Percentiles rank a stretch among this genome's conserved stretches.
phyloP scores from a whole-genome alignment of 2,113 vertebrate species.

The Cranoglanis bouderius region DNA sequence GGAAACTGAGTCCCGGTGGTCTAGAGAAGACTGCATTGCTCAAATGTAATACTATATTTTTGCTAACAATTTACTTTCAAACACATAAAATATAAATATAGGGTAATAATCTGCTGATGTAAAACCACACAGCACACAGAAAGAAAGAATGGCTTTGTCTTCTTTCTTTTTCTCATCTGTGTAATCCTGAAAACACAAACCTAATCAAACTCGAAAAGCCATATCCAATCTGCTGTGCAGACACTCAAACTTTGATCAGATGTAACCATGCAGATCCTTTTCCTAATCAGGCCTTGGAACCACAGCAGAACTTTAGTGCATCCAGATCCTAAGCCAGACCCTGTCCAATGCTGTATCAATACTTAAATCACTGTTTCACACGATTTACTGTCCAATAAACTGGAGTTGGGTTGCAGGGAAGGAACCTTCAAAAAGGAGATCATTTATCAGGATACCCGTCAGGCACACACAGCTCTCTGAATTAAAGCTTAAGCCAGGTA shows the following conservation, averaged over 20 bases:
- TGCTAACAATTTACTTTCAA: neutral
- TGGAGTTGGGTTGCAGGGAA: neutral
- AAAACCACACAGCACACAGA: neutral
- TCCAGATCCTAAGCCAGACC: neutral
- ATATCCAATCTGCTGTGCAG: neutral
- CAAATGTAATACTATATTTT: neutral
- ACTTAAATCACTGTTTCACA: constrained; percentile 19
- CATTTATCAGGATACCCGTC: constrained; percentile 29
- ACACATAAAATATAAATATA: neutral
- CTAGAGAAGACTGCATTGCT: constrained; percentile 19
- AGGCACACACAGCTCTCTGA: constrained; percentile 2
- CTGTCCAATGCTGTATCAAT: neutral
- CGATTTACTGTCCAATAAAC: constrained; percentile 19
- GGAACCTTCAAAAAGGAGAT: constrained; percentile 17
- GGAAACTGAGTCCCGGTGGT: neutral
- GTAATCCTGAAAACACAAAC: neutral
- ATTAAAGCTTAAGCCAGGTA: constrained; percentile 14
- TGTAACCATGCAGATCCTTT: constrained; percentile 6
- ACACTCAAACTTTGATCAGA: neutral
- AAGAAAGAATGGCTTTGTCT: neutral
- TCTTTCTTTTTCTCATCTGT: neutral
- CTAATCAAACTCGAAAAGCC: constrained; percentile 16
- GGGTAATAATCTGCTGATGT: neutral
- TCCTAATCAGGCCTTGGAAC: constrained; percentile 1
- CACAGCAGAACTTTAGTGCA: neutral